Base-by-base conservation (phyloP, 2,888 invertebrate species). In the Muschampia plurimacula region DNA sequence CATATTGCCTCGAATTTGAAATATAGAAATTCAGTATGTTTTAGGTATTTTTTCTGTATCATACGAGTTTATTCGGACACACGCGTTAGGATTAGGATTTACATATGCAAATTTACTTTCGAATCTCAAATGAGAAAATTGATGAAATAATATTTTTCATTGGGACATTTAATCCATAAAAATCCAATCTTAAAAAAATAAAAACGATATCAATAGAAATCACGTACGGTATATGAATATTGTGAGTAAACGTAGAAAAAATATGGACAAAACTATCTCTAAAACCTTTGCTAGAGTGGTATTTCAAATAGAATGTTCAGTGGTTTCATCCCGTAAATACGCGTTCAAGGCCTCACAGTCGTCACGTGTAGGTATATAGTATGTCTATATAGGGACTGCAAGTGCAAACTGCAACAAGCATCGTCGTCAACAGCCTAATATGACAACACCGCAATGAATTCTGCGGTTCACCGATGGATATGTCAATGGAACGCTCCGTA, bases 371-470 rank as follows among this genome's bases (percentile, higher is more conserved):
- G n/a, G n/a, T n/a, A n/a, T n/a, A n/a, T n/a, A n/a, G n/a, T n/a
- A n/a, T n/a, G n/a, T n/a, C n/a, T n/a, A n/a, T n/a, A n/a, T n/a
- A n/a, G n/a, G n/a, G n/a, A n/a, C n/a, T n/a, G n/a, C n/a, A n/a
- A n/a, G n/a, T n/a, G n/a, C n/a, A n/a, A n/a, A 60, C 60, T 62
- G 66, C 65, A 71, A 49, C 65, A 66, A 36, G 46, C 71, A 67
- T 59, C 44, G 72, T 55, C 52, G 65, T 60, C 70, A 73, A 72
- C 73, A 71, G 68, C 72, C 76, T 76, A 78, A 79, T 79, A 78
- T 76, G 74, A 76, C 68, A 74, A 63, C 70, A 74, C 80, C 77
- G 66, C 78, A 78, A 73, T 65, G 73, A 74, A 80, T 79, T 78
- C 78, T 77, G 80, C 76, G 80, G 79, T 76, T 74, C 70, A 73